phyloP scores from a whole-genome alignment of 2,888 invertebrate genomes.

The Lordiphosa andalusiaca region DNA sequence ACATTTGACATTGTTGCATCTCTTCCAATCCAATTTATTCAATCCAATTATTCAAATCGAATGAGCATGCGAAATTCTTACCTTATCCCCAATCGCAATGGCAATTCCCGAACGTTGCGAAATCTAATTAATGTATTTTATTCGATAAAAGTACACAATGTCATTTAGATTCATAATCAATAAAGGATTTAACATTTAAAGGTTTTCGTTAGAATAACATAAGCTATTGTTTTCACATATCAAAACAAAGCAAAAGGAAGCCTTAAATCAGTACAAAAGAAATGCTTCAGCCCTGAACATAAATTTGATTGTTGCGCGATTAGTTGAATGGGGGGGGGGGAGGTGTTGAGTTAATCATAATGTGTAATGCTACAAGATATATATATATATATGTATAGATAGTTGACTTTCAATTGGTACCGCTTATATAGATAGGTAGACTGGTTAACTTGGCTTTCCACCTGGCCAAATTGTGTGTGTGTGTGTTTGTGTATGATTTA shows the following conservation, averaged over 20 bases:
- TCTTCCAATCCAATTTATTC: no score
- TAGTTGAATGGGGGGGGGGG: conserved; percentile 27
- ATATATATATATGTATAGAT: not conserved
- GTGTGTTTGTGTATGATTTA: conserved; percentile 37
- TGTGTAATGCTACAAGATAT: conserved; percentile 25
- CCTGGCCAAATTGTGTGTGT: conserved; percentile 40
- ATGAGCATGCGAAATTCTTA: not conserved
- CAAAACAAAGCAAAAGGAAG: conserved; percentile 18
- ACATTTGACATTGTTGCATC: no score
- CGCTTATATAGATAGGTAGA: conserved; percentile 16
- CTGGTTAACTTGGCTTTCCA: conserved; percentile 61
- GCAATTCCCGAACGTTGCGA: conserved; percentile 23
- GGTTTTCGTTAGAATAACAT: not conserved
- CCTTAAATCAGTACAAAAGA: conserved; percentile 44
- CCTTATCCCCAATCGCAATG: not conserved
- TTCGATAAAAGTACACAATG: conserved; percentile 49
- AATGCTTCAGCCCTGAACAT: conserved; percentile 34
- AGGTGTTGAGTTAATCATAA: conserved; percentile 20
- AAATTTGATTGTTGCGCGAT: conserved; percentile 42
- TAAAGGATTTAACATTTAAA: not conserved
- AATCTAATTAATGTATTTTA: conserved; percentile 53
- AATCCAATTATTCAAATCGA: no score
- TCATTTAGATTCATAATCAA: conserved; percentile 45
- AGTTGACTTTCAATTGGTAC: conserved; percentile 10
- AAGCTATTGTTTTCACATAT: conserved; percentile 15